Conservation (phyloP, 1,140 invertebrate genomes). For the Cydia fagiglandana region DNA sequence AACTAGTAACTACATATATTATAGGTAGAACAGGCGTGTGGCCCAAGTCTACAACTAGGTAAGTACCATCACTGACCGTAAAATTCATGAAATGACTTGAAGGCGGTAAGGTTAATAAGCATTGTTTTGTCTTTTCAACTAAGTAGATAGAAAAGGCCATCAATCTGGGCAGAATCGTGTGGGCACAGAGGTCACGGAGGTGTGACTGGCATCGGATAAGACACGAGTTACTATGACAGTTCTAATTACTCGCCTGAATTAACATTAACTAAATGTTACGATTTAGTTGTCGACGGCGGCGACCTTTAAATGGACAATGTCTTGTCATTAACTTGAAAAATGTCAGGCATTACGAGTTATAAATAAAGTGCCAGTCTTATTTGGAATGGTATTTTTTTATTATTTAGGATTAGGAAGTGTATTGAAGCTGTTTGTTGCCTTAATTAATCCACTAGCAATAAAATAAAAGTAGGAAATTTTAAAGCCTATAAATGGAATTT, state of each 20-base stretch:
- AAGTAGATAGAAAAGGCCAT: conserved; percentile 15
- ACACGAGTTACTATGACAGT: conserved; percentile 23
- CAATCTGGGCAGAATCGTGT: conserved; percentile 5
- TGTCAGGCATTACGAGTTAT: neutral
- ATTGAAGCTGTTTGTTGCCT: neutral
- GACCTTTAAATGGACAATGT: neutral
- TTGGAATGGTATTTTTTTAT: conserved; percentile 5
- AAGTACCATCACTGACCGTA: neutral
- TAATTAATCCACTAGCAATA: no score
- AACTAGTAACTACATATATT: no score
- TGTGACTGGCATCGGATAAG: conserved; percentile 17
- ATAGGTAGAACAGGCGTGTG: no score
- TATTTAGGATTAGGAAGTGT: neutral
- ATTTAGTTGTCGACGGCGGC: conserved; percentile 19
- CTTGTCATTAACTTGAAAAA: conserved; percentile 12
- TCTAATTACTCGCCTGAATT: conserved; percentile 18
- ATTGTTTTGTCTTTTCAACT: conserved; percentile 15
- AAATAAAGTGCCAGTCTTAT: neutral
- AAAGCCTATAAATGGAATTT: no score
- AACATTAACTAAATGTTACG: conserved; percentile 5
- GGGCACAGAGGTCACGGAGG: conserved; percentile 28
- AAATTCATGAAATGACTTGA: neutral
- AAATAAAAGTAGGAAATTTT: no score
- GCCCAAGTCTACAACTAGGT: no score
- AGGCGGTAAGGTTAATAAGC: conserved; percentile 7